Evolutionary conservation across 2,888 invertebrate genomes (phyloP).

Genomic region (Kuschelorhynchus macadamiae): DNA sequence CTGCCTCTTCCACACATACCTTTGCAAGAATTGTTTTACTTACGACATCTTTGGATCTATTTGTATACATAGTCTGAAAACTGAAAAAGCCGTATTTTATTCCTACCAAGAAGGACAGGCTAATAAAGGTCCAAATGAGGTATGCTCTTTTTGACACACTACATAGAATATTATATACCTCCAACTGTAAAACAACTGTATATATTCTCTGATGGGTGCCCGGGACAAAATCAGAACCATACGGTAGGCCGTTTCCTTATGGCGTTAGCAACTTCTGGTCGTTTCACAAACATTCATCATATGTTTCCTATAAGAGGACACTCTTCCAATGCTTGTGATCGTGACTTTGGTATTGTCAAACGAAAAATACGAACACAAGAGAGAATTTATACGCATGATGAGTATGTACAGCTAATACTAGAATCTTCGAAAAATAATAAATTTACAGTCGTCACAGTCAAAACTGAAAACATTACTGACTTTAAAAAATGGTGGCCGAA

Average conservation of each 20-base stretch:
- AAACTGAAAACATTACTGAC: not conserved
- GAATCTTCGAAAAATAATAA: not conserved
- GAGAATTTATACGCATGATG: not conserved
- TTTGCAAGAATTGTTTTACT: conserved; percentile 1
- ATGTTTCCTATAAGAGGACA: conserved; percentile 4
- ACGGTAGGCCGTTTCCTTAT: not conserved
- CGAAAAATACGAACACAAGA: conserved; percentile 1
- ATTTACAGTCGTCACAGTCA: not conserved
- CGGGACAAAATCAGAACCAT: not conserved
- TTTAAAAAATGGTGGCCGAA: conserved; percentile 1
- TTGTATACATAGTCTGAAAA: not conserved
- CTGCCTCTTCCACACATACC: conserved; percentile 4
- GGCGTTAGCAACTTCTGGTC: conserved; percentile 9
- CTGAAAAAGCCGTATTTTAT: conserved; percentile 23
- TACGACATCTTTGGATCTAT: conserved; percentile 1
- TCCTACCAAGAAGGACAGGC: conserved; percentile 39
- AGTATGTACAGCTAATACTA: not conserved
- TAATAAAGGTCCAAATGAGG: conserved; percentile 6
- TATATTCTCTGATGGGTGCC: not conserved
- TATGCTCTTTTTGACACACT: conserved; percentile 1
- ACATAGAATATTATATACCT: not conserved
- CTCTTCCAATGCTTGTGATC: not conserved
- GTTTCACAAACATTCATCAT: conserved; percentile 10
- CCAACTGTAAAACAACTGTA: not conserved
- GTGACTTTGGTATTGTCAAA: not conserved